These are phyloP conservation scores for Acrobasis suavella DNA, from an alignment of 2,888 invertebrate genomes.

Conservation along the genomic window DNA sequence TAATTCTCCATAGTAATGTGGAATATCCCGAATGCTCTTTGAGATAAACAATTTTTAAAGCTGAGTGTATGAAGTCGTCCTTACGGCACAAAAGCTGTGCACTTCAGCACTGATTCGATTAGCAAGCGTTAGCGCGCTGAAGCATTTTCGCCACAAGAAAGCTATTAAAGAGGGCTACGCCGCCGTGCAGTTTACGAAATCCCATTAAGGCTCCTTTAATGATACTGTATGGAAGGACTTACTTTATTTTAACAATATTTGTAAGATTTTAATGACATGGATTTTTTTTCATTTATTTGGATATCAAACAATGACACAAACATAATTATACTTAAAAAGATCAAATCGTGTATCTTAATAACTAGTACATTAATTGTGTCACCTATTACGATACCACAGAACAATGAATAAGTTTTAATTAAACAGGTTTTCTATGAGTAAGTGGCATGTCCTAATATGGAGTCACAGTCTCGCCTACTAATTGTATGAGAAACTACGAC, in stretches of 20 bases:
- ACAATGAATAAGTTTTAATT: too few species aligned
- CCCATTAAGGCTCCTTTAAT: not conserved
- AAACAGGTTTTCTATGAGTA: too few species aligned
- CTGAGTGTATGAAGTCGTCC: not conserved
- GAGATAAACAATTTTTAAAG: not conserved
- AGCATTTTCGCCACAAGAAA: conserved; percentile 17
- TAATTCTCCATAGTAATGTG: too few species aligned
- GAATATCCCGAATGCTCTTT: not conserved
- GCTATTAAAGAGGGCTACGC: conserved; percentile 12
- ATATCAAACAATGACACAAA: too few species aligned
- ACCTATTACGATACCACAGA: too few species aligned
- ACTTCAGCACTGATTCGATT: conserved; percentile 8
- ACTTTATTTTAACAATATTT: not conserved
- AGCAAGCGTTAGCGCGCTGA: conserved; percentile 5
- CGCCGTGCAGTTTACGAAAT: not conserved
- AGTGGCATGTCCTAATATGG: too few species aligned
- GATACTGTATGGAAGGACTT: not conserved
- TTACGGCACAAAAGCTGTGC: conserved; percentile 8
- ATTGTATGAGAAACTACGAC: too few species aligned
- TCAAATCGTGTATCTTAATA: too few species aligned
- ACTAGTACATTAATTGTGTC: too few species aligned
- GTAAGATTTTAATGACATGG: not conserved
- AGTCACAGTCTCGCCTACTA: too few species aligned
- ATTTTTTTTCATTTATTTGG: too few species aligned
- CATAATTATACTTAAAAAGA: too few species aligned